phyloP scores from a whole-genome alignment of 2,888 invertebrate genomes.

The Cerceris ruficornis region DNA sequence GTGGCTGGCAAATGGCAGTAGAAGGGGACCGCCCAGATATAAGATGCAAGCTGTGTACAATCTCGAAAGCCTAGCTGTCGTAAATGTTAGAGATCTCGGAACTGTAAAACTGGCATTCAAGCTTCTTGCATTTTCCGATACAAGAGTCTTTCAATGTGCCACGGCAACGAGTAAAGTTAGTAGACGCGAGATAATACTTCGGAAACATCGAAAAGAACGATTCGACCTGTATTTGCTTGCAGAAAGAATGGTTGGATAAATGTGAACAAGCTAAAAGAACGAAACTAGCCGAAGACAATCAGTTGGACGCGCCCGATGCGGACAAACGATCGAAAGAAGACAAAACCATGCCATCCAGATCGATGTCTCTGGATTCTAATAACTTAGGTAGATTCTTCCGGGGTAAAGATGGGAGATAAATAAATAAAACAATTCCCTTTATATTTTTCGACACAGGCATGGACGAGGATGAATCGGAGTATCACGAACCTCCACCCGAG shows the following conservation, averaged over 20 bases:
- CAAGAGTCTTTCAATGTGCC: constrained; percentile 95
- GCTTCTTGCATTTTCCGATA: constrained; percentile 95
- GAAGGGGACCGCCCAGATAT: constrained; percentile 90
- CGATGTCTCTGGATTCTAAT: constrained; percentile 76
- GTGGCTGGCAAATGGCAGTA: constrained; percentile 85
- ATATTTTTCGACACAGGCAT: constrained; percentile 46
- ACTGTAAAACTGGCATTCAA: constrained; percentile 96
- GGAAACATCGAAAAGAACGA: background rate
- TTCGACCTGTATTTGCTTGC: constrained; percentile 53
- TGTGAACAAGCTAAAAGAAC: constrained; percentile 95
- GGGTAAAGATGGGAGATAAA: background rate
- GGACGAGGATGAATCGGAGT: constrained; percentile 73
- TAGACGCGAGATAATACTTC: background rate
- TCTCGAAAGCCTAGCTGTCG: constrained; percentile 94
- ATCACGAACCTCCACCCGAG: constrained; percentile 85
- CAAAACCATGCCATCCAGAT: constrained; percentile 79
- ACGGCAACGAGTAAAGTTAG: constrained; percentile 87
- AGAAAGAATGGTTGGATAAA: constrained; percentile 97
- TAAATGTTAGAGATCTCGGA: constrained; percentile 95
- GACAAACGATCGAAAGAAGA: constrained; percentile 77
- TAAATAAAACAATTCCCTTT: constrained; percentile 10
- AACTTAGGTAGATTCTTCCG: constrained; percentile 64
- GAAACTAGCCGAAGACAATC: constrained; percentile 85
- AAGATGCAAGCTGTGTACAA: constrained; percentile 93
- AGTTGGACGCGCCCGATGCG: constrained; percentile 69